phyloP scores from a whole-genome alignment of 2,888 invertebrate species.

The Miltochrista miniata region DNA sequence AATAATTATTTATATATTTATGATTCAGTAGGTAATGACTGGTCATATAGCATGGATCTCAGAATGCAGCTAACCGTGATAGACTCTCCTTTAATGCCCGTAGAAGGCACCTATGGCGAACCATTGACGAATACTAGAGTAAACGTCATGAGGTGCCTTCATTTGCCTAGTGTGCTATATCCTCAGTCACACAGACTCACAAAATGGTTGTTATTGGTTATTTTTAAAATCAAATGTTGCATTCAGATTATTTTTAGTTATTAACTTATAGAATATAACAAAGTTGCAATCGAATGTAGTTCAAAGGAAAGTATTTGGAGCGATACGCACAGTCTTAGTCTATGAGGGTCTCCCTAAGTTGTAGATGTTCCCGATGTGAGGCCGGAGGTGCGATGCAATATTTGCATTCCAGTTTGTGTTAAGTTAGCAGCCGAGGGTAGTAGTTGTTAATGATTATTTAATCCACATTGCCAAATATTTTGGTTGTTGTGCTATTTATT shows the following conservation, averaged over 20 bases:
- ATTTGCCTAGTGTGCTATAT: slow-evolving; percentile 70
- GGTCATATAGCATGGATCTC: slow-evolving; percentile 82
- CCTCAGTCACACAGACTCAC: slow-evolving; percentile 73
- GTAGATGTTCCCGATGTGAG: slow-evolving; percentile 49
- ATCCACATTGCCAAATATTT: slow-evolving; percentile 80
- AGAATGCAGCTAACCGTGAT: slow-evolving; percentile 77
- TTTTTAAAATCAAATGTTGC: slow-evolving; percentile 73
- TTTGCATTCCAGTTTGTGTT: slow-evolving; percentile 82
- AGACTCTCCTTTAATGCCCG: slow-evolving; percentile 56
- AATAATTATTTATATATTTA: slow-evolving; percentile 71
- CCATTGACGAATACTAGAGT: slow-evolving; percentile 36
- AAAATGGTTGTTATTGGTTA: slow-evolving; percentile 79
- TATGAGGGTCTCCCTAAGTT: slow-evolving; percentile 60
- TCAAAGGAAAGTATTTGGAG: slow-evolving; percentile 75
- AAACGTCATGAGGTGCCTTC: slow-evolving; percentile 47
- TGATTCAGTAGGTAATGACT: slow-evolving; percentile 76
- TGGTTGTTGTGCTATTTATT: slow-evolving; percentile 83
- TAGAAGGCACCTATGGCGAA: slow-evolving; percentile 42
- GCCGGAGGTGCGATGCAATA: slow-evolving; percentile 82
- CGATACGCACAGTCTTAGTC: slow-evolving; percentile 75
- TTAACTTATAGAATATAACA: slow-evolving; percentile 62
- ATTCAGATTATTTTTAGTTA: slow-evolving; percentile 79
- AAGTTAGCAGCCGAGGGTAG: slow-evolving; percentile 74
- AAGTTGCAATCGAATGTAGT: slow-evolving; percentile 78
- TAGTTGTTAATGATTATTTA: slow-evolving; percentile 76